Evolutionary conservation across 2,113 vertebrate species (phyloP), one percentile per base, ranked within the genome.

Genomic region (Triplophysa tibetana): DNA sequence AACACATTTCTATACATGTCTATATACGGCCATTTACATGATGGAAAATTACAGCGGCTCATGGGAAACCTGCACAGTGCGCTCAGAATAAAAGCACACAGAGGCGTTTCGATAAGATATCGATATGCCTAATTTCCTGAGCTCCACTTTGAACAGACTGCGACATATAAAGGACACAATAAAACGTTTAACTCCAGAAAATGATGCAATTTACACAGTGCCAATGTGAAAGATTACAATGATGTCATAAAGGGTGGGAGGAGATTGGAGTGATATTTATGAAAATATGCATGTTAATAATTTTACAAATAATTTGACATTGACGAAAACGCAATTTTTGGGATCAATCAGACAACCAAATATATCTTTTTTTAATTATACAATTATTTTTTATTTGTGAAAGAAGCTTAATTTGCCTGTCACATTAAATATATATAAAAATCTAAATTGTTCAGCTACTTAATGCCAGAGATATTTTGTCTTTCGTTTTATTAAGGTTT

Each of bases 31-130:
- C 67, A 2, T 52, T 4, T 52, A 21, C 7, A n/a, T 38, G n/a
- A 58, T 21, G n/a, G 11, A 9, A 45, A 45, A 12, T 1, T 12
- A 45, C 11, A 45, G 43, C 11, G 43, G 8, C 43, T 21, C 0
- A 0, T 6, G 33, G 54, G 23, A 4, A 60, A 74, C 56, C 24
- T 1, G 43, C 52, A 60, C 73, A 2, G 2, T 58, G 4, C 12
- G 26, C 29, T 72, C 50, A 14, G 52, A 12, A 74, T 61, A 72
- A 23, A 6, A 2, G 21, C 43, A n/a, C 56, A 54, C 52, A 74
- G 29, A 74, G 29, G 38, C 9, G 58, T 12, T 56, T 24, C 13
- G 70, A 74, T 74, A 74, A 74, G 58, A 63, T 17, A 63, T 10
- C 19, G 58, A 75, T 26, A 62, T 45, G 50, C 45, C 45, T 38